Conservation (phyloP, 2,888 invertebrate species). For the Idaea dimidiata region DNA sequence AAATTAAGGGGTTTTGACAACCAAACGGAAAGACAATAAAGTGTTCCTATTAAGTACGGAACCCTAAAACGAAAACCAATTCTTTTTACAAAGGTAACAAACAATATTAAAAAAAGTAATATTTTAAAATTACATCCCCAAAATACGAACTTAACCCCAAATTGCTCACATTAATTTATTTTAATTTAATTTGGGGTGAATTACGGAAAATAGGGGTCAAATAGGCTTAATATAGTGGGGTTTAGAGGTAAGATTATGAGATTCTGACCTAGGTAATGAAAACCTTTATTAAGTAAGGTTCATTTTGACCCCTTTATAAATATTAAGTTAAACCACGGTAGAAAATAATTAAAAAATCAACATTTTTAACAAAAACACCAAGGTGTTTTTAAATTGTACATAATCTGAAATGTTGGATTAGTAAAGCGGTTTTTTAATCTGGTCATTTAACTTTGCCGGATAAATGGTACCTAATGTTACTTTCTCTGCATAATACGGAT, state of each 20-base stretch:
- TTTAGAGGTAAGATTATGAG: not conserved
- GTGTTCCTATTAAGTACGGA: too few species aligned
- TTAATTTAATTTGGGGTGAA: constrained; percentile 31
- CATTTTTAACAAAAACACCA: not conserved
- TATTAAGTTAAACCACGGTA: not conserved
- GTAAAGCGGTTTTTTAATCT: not conserved
- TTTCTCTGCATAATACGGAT: too few species aligned
- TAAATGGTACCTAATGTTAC: too few species aligned
- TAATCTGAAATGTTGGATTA: not conserved
- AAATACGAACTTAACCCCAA: constrained; percentile 3
- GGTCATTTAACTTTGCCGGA: too few species aligned
- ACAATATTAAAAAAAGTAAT: not conserved
- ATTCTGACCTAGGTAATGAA: constrained; percentile 1
- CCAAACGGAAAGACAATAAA: too few species aligned
- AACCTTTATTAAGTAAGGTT: not conserved
- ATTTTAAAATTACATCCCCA: not conserved
- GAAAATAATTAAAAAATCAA: not conserved
- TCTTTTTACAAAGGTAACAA: not conserved
- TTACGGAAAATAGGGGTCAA: constrained; percentile 8
- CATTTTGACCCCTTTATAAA: not conserved
- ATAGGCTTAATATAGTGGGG: constrained; percentile 1
- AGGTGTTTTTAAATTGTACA: not conserved
- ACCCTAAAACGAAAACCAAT: not conserved
- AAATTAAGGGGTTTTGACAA: too few species aligned
- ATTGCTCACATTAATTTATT: constrained; percentile 26